Evolutionary conservation across 2,113 vertebrate species (phyloP), one percentile per base, ranked within the genome.

Genomic region (Pelmatolapia mariae): DNA sequence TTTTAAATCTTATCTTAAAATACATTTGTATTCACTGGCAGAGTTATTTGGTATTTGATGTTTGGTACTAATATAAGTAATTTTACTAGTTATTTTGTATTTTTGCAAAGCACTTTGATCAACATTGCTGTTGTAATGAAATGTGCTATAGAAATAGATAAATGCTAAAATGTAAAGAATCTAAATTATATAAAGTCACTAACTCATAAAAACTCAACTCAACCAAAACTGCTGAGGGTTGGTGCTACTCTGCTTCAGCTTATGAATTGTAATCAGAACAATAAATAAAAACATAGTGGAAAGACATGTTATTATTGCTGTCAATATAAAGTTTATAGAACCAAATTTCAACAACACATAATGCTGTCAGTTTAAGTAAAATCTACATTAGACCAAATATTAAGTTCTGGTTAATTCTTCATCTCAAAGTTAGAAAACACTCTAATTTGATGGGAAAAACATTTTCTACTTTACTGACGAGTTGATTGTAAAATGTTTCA

Each of bases 241-340:
- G 19, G 0, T 53, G 52, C 19, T 53, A 53, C 50, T 0, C 50
- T 10, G 52, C 52, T 53, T 53, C 52, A 53, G n/a, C 52, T 4
- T 0, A 22, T 53, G 10, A 0, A 1, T 10, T 22, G 0, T 11
- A 54, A 54, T 22, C 3, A 2, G 52, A 53, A 1, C 19, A 53
- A 53, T n/a, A 53, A 53, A 53, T n/a, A 2, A 53, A 53, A 53
- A 53, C 50, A 52, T 10, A 52, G 18, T n/a, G 50, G 50, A 52
- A 10, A 52, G 0, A 52, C 19, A 19, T 53, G 1, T 6, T 6
- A 22, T 54, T 11, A 11, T 54, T 22, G 10, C 9, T 52, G 18
- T 0, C 16, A 10, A 19, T 9, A 19, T 9, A 50, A 50, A 0
- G 16, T 50, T 50, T 0, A 50, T 1, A 8, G 4, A 50, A 19